phyloP scores from a whole-genome alignment of 2,888 invertebrate species.

The Brenthis hecate region DNA sequence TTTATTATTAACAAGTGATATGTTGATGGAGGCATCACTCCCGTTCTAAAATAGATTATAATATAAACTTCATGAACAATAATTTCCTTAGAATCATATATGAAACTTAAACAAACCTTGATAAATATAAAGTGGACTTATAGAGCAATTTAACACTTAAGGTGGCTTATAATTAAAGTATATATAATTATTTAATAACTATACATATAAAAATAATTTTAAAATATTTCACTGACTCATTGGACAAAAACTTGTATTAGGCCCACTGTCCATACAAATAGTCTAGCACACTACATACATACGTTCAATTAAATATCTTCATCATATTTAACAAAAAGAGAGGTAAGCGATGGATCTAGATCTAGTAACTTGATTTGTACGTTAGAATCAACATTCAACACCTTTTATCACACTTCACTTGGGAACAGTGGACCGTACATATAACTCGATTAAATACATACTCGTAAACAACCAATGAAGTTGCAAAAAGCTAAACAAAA shows the following conservation, averaged over 20 bases:
- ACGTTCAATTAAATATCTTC: conserved; percentile 8
- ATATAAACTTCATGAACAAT: conserved; percentile 61
- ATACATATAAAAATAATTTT: conserved; percentile 69
- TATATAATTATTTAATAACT: conserved; percentile 51
- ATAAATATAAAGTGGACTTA: conserved; percentile 63
- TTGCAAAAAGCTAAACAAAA: conserved; percentile 35
- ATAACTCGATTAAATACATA: conserved; percentile 21
- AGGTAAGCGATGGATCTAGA: conserved; percentile 17
- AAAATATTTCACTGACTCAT: conserved; percentile 63
- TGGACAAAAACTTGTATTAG: conserved; percentile 53
- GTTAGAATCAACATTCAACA: background rate
- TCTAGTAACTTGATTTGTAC: conserved; percentile 10
- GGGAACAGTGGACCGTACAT: conserved; percentile 32
- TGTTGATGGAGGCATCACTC: conserved; percentile 79
- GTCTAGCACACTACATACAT: conserved; percentile 21
- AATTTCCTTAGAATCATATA: conserved; percentile 53
- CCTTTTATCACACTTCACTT: conserved; percentile 10
- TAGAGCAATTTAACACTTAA: conserved; percentile 75
- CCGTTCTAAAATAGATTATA: conserved; percentile 63
- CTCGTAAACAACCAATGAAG: conserved; percentile 19
- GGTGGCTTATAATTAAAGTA: conserved; percentile 75
- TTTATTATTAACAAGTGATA: conserved; percentile 82
- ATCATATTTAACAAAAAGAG: background rate
- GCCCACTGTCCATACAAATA: conserved; percentile 28
- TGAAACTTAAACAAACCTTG: conserved; percentile 57